A percentile compares a stretch with the other conserved stretches of the same genome.
Evolutionary conservation across 2,888 invertebrate species (phyloP).

Genomic region (Neoascia interrupta): DNA sequence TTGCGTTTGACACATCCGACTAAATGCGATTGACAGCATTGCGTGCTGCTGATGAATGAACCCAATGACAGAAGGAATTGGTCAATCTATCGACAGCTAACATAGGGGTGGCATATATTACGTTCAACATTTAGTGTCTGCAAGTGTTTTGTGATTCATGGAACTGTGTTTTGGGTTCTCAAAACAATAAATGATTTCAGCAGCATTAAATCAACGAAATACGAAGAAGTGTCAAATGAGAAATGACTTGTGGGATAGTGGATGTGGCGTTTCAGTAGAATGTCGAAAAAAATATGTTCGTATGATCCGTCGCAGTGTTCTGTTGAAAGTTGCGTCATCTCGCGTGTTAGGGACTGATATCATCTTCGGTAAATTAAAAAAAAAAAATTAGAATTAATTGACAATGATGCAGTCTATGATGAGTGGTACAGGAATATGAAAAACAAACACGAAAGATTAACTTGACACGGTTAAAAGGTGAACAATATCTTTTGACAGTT

Average conservation of each 20-base stretch:
- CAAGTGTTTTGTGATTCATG: slow-evolving; percentile 34
- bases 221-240: slow-evolving; percentile 16
- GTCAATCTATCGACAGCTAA: slow-evolving; percentile 28
- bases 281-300: too few relatives aligned
- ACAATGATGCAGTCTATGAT: background rate
- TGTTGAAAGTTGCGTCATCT: slow-evolving; percentile 23
- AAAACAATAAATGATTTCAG: slow-evolving; percentile 40
- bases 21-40: slow-evolving; percentile 62
- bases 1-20: slow-evolving; percentile 54
- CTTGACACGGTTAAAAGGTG: too few relatives aligned
- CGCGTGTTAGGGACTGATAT: slow-evolving; percentile 27
- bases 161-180: slow-evolving; percentile 7
- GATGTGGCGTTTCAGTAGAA: too few relatives aligned
- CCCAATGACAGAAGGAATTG: too few relatives aligned
- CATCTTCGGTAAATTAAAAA: slow-evolving; percentile 12
- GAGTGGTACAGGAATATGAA: too few relatives aligned
- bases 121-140: slow-evolving; percentile 22
- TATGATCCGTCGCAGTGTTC: too few relatives aligned
- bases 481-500: too few relatives aligned
- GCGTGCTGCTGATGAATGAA: slow-evolving; percentile 56
- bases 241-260: too few relatives aligned
- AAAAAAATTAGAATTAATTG: background rate
- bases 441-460: too few relatives aligned
- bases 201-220: slow-evolving; percentile 13
- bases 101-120: too few relatives aligned